Evolutionary conservation across 2,888 invertebrate genomes (phyloP).

Genomic region (Andrena bucephala): DNA sequence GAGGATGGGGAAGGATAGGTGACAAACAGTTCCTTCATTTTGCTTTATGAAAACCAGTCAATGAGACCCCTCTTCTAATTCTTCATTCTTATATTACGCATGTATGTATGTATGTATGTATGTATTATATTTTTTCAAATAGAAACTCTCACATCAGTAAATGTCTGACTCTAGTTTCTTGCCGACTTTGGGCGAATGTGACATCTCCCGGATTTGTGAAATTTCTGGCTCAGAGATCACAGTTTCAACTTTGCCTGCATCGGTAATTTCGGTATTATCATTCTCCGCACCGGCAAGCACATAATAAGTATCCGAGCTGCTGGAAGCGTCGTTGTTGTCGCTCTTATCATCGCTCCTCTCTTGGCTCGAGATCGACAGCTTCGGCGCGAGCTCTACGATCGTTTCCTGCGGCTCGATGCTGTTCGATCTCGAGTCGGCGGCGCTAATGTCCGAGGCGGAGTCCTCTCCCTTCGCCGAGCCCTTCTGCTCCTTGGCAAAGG

Average conservation of each 20-base stretch:
- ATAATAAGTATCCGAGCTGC: slow-evolving; percentile 33
- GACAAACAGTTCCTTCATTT: slow-evolving; percentile 30
- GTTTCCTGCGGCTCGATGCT: slow-evolving; percentile 73
- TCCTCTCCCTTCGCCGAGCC: slow-evolving; percentile 62
- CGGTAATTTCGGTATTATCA: not conserved
- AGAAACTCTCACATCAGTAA: slow-evolving; percentile 31
- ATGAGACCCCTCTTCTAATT: slow-evolving; percentile 43
- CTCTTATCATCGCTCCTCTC: slow-evolving; percentile 26
- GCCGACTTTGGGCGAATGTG: slow-evolving; percentile 69
- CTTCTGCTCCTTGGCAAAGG: slow-evolving; percentile 78
- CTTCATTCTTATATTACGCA: not conserved
- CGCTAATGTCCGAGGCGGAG: slow-evolving; percentile 61
- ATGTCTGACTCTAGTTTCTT: slow-evolving; percentile 61
- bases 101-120: no score
- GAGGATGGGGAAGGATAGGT: slow-evolving; percentile 36
- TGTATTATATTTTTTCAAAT: no score
- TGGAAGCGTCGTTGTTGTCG: slow-evolving; percentile 20
- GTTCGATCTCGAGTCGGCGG: slow-evolving; percentile 72
- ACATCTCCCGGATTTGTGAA: slow-evolving; percentile 68
- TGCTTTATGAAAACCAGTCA: slow-evolving; percentile 47
- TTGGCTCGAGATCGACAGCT: slow-evolving; percentile 24
- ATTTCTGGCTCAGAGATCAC: not conserved
- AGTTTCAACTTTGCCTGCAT: not conserved
- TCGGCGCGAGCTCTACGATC: slow-evolving; percentile 54
- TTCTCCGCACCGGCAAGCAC: slow-evolving; percentile 6